phyloP scores from a whole-genome alignment of 2,797 vertebrate species.

The Arctocebus calabarensis region DNA sequence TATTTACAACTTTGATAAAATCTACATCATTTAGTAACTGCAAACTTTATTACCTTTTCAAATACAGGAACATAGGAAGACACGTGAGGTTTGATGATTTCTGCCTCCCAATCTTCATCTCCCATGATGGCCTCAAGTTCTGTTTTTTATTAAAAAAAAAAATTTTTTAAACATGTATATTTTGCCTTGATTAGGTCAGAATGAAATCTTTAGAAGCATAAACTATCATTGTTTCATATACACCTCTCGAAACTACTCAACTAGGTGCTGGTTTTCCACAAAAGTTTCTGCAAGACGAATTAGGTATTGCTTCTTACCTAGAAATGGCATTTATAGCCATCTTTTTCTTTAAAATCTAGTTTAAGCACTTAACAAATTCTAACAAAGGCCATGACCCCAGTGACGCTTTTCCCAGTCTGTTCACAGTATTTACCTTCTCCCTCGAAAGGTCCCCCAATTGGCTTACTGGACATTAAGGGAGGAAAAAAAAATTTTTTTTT shows the following conservation, averaged over 20 bases:
- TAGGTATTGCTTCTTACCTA: neutral
- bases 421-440: neutral
- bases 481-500: too few species aligned
- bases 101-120: slow-evolving; percentile 84
- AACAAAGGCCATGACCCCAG: neutral
- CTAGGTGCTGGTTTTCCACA: neutral
- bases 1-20: neutral
- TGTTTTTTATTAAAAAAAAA: neutral
- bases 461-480: neutral
- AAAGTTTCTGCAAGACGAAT: neutral
- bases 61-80: neutral
- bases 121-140: slow-evolving; percentile 68
- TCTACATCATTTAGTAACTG: neutral
- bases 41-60: slow-evolving; percentile 76
- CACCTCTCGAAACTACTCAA: neutral
- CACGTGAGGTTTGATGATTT: slow-evolving; percentile 54
- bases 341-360: neutral
- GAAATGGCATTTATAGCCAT: neutral
- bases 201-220: neutral
- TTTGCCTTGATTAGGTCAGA: neutral
- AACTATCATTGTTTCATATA: neutral
- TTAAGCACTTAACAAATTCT: neutral
- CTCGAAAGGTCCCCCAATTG: neutral
- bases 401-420: neutral
- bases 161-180: slow-evolving; percentile 39